Percentiles rank a stretch among this genome's conserved stretches.
Evolutionary conservation across 2,113 vertebrate species (phyloP).

Genomic region (Entomyzon cyanotis): DNA sequence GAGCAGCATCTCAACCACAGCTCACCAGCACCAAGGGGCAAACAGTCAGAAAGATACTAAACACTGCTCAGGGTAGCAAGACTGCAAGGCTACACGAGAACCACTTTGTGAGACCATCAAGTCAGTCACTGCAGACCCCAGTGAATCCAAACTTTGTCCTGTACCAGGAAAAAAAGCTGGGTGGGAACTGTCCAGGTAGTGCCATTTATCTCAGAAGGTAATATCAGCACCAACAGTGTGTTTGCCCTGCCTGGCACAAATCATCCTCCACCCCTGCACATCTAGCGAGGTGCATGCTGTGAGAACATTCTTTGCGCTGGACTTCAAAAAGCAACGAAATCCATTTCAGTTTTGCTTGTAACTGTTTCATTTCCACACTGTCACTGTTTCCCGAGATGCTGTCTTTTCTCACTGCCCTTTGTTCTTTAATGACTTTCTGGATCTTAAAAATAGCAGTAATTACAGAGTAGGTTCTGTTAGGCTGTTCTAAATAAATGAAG

Average conservation of each 20-base stretch:
- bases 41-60: not conserved
- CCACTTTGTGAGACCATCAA: not conserved
- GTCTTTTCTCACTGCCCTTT: not conserved
- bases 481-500: not conserved
- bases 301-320: not conserved
- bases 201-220: not conserved
- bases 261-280: not conserved
- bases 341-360: not conserved
- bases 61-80: not conserved
- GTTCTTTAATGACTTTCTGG: not conserved
- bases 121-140: not conserved
- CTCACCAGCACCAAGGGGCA: not conserved
- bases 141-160: not conserved
- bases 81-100: not conserved
- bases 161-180: not conserved
- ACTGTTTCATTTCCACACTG: not conserved
- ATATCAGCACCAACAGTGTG: not conserved
- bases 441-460: not conserved
- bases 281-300: not conserved
- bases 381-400: not conserved
- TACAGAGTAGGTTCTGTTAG: not conserved
- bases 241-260: accelerated
- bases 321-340: not conserved
- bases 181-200: not conserved
- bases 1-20: not conserved